A percentile compares a stretch with the other conserved stretches of the same genome.
These are phyloP conservation scores for Rousettus madagascariensis DNA, from an alignment of 2,797 vertebrate genomes.

Conservation along the genomic window DNA sequence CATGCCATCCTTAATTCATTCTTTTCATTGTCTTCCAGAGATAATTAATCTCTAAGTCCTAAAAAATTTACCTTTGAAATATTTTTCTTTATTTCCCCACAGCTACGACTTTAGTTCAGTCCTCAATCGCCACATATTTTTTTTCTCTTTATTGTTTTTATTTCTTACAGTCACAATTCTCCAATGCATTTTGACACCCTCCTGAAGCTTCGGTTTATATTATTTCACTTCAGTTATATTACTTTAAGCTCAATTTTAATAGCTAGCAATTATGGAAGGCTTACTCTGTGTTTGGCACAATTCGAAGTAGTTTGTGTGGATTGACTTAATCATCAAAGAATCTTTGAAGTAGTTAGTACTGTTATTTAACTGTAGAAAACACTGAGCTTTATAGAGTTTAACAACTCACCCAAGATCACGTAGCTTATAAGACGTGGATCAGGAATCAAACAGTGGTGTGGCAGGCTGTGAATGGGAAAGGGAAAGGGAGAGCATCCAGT, in stretches of 20 bases:
- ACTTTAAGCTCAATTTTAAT: neutral
- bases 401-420: neutral
- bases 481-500: neutral
- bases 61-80: neutral
- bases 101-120: neutral
- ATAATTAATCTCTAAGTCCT: neutral
- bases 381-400: neutral
- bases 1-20: neutral
- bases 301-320: neutral
- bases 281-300: neutral
- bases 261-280: neutral
- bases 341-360: neutral
- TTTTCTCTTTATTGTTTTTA: neutral
- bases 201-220: neutral
- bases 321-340: neutral
- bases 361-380: neutral
- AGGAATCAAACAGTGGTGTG: neutral
- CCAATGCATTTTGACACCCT: neutral
- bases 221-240: neutral
- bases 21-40: neutral
- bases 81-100: neutral
- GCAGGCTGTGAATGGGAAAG: too few species aligned
- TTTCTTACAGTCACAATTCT: neutral
- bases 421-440: neutral
- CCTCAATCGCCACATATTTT: neutral